Base-by-base conservation (phyloP, 2,888 invertebrate genomes). In the Pyrocoelia pectoralis region DNA sequence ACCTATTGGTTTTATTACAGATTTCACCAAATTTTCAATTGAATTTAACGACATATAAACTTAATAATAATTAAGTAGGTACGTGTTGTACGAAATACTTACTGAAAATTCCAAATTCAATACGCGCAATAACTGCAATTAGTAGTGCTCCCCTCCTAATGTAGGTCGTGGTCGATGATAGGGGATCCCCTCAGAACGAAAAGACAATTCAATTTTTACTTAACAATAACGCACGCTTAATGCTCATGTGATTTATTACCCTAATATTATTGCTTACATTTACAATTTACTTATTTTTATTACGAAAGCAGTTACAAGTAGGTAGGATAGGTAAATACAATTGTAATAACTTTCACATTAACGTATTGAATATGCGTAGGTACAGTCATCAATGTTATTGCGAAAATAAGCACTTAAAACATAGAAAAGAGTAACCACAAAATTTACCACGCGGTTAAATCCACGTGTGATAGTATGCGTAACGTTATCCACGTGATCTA, bases 381-480 rank as follows among this genome's bases (percentile, higher is more conserved):
- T 24, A 3, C 8, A 24, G 4, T 24, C 8, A 5, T 24, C 8
- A 24, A 24, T 24, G 8, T 41, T 12, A 41, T 41, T n/a, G n/a
- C 24, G 10, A 46, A 18, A 46, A 4, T 17, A 18, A n/a, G n/a
- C 46, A 46, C 46, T 46, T 46, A 46, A 15, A 1, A 12, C 15
- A 15, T 14, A 12, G 46, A 9, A 46, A 46, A 18, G n/a, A n/a
- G 17, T 17, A 46, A 46, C 18, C 46, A 46, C 46, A 17, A 28
- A 12, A 29, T 33, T 52, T 33, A 55, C 54, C 60, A 60, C 54
- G 60, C 54, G 60, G 60, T 54, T 29, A 28, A 10, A 29, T 55
- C 66, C 70, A 70, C 73, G 73, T 70, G 70, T 64, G 67, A 69
- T 60, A 59, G 67, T 70, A 68, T 72, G 73, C 74, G 75, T 75